A percentile compares a stretch with the other conserved stretches of the same genome.
These are phyloP conservation scores for Brachypalpus laphriformis DNA, from an alignment of 2,888 invertebrate genomes.

Conservation along the genomic window DNA sequence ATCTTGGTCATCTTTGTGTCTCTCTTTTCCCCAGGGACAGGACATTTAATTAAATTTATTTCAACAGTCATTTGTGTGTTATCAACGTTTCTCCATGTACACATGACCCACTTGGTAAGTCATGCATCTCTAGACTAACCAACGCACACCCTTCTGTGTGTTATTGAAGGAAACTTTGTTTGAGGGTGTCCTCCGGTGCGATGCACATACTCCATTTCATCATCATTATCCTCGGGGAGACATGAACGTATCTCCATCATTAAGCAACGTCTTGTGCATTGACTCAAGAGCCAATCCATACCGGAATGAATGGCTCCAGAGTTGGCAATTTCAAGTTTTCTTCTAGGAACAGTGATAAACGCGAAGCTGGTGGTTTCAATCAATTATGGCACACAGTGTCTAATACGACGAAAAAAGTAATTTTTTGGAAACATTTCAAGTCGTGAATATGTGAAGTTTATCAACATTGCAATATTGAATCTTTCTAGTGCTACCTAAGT, in stretches of 20 bases:
- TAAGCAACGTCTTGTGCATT: neutral
- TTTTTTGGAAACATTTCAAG: too few species aligned
- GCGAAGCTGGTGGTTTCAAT: too few species aligned
- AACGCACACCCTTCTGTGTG: neutral
- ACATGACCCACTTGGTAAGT: slow-evolving; percentile 10
- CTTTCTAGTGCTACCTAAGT: too few species aligned
- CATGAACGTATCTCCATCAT: slow-evolving; percentile 30
- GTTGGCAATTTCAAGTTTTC: slow-evolving; percentile 3
- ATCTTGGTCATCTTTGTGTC: neutral
- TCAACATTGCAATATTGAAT: too few species aligned
- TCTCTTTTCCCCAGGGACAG: neutral
- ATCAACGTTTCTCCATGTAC: too few species aligned
- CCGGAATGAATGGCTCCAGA: neutral
- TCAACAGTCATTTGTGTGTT: slow-evolving; percentile 9
- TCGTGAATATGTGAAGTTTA: too few species aligned
- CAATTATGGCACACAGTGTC: too few species aligned
- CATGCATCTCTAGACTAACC: neutral
- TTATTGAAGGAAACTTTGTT: neutral
- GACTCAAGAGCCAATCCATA: too few species aligned
- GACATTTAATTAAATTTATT: slow-evolving; percentile 36
- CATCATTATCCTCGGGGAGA: slow-evolving; percentile 25
- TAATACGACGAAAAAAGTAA: too few species aligned
- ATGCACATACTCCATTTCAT: slow-evolving; percentile 23
- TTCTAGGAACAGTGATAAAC: too few species aligned
- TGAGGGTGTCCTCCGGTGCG: slow-evolving; percentile 5